Evolutionary conservation across 2,888 invertebrate species (phyloP).

Genomic region (Sarcophaga carnaria): DNA sequence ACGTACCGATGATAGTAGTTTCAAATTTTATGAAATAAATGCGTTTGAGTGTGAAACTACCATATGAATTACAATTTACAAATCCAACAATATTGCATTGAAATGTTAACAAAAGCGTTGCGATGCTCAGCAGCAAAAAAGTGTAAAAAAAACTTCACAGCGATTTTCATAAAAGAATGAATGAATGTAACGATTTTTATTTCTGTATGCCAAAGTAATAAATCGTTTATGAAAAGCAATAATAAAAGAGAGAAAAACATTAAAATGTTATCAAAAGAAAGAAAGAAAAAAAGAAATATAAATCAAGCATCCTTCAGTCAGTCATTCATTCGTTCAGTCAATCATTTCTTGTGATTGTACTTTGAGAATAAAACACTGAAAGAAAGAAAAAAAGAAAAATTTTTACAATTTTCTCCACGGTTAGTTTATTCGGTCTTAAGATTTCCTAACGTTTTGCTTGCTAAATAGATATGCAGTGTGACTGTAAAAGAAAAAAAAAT

Average conservation of each 20-base stretch:
- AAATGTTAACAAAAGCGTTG: constrained; percentile 40
- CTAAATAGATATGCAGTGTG: background rate
- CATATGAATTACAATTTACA: background rate
- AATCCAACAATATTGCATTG: constrained; percentile 31
- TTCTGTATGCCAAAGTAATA: constrained; percentile 52
- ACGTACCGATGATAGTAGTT: background rate
- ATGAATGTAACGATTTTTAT: constrained; percentile 40
- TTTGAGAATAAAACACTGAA: constrained; percentile 22
- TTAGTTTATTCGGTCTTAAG: constrained; percentile 11
- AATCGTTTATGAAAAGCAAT: constrained; percentile 61
- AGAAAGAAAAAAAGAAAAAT: background rate
- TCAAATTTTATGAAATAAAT: background rate
- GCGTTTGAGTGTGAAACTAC: background rate
- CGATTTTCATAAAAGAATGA: constrained; percentile 4
- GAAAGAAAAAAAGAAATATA: background rate
- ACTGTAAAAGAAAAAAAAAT: background rate
- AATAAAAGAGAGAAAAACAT: constrained; percentile 31
- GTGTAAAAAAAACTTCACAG: constrained; percentile 11
- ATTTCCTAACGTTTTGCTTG: constrained; percentile 4
- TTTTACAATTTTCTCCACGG: background rate
- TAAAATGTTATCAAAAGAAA: constrained; percentile 24
- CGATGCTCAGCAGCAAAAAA: constrained; percentile 6
- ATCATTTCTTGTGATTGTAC: constrained; percentile 41
- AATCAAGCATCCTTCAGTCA: constrained; percentile 4
- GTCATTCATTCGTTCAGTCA: constrained; percentile 50